Evolutionary conservation across 2,113 vertebrate genomes (phyloP), one percentile per base, ranked within the genome.

Genomic region (Eleginops maclovinus): DNA sequence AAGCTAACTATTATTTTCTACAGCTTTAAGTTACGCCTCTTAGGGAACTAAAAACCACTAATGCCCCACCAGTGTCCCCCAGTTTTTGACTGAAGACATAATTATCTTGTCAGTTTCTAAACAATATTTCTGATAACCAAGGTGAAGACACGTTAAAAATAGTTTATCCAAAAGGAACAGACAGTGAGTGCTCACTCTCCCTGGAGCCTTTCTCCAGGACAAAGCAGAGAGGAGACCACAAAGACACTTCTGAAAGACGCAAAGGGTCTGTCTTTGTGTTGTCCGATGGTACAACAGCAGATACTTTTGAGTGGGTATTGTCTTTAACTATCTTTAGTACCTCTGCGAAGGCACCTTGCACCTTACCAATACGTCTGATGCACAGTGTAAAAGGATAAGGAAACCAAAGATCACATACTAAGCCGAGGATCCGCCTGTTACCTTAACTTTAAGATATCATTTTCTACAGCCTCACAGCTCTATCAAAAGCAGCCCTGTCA

Each of bases 1-100:
- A 31, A 31, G 31, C 4, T n/a, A n/a, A n/a, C n/a, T 31, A 31
- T 31, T 31, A 31, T 31, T 31, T 31, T 31, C 31, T 31, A 5
- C 7, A 31, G 80, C n/a, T n/a, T n/a, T n/a, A n/a, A 89, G 87
- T 91, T 81, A 85, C 28, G 79, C 75, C 77, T 82, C 49, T 71
- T 3, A 31, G 28, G 28, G 28, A 1, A 82, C 84, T 88, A 80
- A 75, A 82, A 89, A 85, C 78, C 83, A 4, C 0, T 31, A 5
- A 31, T 6, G 76, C 17, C n/a, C 44, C 63, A 1, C 53, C 21
- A 36, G 46, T 21, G 31, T 51, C 16, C 43, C 63, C 79, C 68
- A 56, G 71, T 66, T 78, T 87, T 65, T 72, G 62, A 84, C 79
- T 77, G 68, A 67, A 81, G 54, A 58, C 24, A 36, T 70, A 82